Evolutionary conservation across 2,888 invertebrate genomes (phyloP).

Genomic region (Cepaea hortensis): DNA sequence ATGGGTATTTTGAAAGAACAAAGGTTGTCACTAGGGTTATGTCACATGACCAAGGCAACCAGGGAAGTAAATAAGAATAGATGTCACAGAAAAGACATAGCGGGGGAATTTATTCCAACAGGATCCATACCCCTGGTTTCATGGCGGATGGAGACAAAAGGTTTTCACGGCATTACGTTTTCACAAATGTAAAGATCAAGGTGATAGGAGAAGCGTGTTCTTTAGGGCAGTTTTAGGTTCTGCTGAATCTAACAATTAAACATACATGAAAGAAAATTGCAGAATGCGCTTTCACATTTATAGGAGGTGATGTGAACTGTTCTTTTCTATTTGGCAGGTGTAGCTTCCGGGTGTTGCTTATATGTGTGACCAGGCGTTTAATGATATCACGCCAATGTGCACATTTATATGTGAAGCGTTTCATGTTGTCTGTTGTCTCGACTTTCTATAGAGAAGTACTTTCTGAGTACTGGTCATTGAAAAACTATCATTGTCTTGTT

Average conservation of each 20-base stretch:
- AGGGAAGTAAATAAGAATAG: neutral
- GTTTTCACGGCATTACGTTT: slow-evolving; percentile 1
- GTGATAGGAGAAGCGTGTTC: neutral
- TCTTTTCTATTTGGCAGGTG: neutral
- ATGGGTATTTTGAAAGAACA: neutral
- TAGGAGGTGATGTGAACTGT: neutral
- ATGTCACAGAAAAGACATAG: neutral
- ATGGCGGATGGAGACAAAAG: neutral
- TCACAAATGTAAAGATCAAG: neutral
- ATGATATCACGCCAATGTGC: no score
- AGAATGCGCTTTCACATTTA: no score
- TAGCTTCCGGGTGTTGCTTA: neutral
- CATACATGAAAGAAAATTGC: neutral
- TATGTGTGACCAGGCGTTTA: no score
- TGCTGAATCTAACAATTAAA: neutral
- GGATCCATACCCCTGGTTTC: neutral
- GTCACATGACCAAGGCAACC: neutral
- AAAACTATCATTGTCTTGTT: no score
- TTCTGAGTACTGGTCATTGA: no score
- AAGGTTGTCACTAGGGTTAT: neutral
- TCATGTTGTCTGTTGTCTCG: no score
- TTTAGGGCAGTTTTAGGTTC: neutral
- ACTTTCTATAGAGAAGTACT: no score
- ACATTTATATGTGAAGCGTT: no score
- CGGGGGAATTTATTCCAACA: neutral